These are phyloP conservation scores for Andrena haemorrhoa DNA, from an alignment of 2,888 invertebrate genomes.

Conservation along the genomic window DNA sequence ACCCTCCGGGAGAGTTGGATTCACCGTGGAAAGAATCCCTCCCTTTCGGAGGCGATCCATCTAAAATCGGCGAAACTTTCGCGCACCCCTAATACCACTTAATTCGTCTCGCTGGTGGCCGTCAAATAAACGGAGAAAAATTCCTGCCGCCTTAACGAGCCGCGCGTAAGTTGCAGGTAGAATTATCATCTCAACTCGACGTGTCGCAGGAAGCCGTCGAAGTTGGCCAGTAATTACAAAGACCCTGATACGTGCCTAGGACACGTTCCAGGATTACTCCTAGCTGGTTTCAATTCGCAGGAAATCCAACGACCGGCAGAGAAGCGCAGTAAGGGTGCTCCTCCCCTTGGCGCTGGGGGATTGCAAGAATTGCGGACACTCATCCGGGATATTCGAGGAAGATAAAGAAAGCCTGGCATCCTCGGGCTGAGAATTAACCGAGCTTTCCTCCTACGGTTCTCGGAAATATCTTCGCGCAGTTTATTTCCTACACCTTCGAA, in stretches of 20 bases:
- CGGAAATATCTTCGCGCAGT: conserved; percentile 7
- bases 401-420: conserved; percentile 52
- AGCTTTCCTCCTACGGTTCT: conserved; percentile 34
- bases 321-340: conserved; percentile 27
- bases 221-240: not conserved
- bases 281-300: conserved; percentile 20
- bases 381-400: conserved; percentile 39
- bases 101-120: too few species aligned
- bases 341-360: not conserved
- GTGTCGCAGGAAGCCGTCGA: not conserved
- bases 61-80: too few species aligned
- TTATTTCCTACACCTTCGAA: conserved; percentile 34
- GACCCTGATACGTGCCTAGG: conserved; percentile 6
- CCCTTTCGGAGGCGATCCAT: too few species aligned
- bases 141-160: not conserved
- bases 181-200: not conserved
- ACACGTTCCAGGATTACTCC: conserved; percentile 4
- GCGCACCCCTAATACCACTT: too few species aligned
- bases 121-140: too few species aligned
- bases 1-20: too few species aligned
- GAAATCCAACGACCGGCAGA: conserved; percentile 9
- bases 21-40: too few species aligned
- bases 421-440: conserved; percentile 48
- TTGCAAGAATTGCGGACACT: conserved; percentile 33
- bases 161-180: not conserved